Conservation (phyloP, 2,797 vertebrate genomes). For the Chaetophractus vellerosus region DNA sequence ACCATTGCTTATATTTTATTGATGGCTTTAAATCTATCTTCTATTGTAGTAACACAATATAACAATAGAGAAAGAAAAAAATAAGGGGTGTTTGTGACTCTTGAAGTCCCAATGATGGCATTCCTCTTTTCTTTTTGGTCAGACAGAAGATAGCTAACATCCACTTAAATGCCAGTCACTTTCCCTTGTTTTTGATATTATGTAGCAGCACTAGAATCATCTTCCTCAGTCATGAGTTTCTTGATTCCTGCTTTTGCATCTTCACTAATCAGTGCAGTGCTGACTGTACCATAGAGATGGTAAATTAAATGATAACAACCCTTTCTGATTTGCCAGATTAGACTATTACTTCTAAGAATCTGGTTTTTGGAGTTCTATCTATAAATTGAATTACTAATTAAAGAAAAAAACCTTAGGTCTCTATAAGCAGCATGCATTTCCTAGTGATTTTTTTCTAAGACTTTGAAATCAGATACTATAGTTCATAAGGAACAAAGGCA, state of each 20-base stretch:
- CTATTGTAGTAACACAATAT: background rate
- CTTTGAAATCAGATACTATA: background rate
- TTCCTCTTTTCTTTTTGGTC: background rate
- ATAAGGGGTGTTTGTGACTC: background rate
- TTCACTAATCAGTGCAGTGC: background rate
- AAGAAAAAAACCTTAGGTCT: background rate
- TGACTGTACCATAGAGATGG: background rate
- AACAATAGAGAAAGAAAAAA: background rate
- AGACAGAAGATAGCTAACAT: background rate
- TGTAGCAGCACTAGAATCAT: background rate
- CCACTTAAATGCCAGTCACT: background rate
- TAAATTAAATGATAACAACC: background rate
- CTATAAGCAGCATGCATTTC: background rate
- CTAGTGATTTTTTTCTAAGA: background rate
- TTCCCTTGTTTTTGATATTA: background rate
- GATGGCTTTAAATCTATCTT: background rate
- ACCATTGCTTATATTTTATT: background rate
- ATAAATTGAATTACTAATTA: conserved; percentile 46
- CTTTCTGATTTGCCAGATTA: conserved; percentile 33
- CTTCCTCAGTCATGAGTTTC: background rate
- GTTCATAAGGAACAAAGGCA: background rate
- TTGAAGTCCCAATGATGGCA: background rate
- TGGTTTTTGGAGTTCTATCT: background rate
- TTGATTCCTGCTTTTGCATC: background rate
- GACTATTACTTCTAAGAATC: background rate